A percentile compares a stretch with the other conserved stretches of the same genome.
Evolutionary conservation across 2,888 invertebrate species (phyloP).

Genomic region (Byasa hedistus): DNA sequence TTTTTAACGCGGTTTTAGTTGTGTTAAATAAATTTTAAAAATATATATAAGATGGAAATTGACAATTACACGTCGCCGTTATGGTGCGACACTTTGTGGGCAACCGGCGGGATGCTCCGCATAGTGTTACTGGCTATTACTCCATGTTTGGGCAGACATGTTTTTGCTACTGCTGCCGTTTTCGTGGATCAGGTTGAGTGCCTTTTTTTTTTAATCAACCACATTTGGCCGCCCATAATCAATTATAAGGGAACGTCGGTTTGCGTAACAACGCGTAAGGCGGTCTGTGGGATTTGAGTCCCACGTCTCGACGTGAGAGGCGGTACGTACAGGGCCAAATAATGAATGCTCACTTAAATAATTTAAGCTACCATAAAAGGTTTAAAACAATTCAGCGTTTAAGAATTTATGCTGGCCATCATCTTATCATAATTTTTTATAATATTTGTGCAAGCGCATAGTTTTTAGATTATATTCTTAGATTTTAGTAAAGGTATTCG

Average conservation of each 20-base stretch:
- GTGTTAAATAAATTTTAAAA: not conserved
- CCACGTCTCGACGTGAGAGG: slow-evolving; percentile 45
- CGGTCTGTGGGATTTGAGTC: slow-evolving; percentile 36
- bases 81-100: slow-evolving; percentile 13
- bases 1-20: not conserved
- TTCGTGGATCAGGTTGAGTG: slow-evolving; percentile 44
- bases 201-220: slow-evolving; percentile 49
- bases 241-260: slow-evolving; percentile 61
- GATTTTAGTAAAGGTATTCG: no score
- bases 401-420: no score
- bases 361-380: not conserved
- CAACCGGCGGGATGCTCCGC: slow-evolving; percentile 39
- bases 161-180: slow-evolving; percentile 44
- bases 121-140: slow-evolving; percentile 34
- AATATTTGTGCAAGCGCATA: not conserved
- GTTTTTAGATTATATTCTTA: no score
- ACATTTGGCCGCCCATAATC: slow-evolving; percentile 53
- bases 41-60: not conserved
- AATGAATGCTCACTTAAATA: slow-evolving; percentile 2
- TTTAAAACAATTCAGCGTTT: no score
- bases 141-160: slow-evolving; percentile 28
- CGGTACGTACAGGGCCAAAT: slow-evolving; percentile 33
- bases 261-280: slow-evolving; percentile 59
- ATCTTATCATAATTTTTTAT: not conserved
- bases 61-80: not conserved